Conservation (phyloP, 1,140 invertebrate species). For the Sitophilus oryzae region DNA sequence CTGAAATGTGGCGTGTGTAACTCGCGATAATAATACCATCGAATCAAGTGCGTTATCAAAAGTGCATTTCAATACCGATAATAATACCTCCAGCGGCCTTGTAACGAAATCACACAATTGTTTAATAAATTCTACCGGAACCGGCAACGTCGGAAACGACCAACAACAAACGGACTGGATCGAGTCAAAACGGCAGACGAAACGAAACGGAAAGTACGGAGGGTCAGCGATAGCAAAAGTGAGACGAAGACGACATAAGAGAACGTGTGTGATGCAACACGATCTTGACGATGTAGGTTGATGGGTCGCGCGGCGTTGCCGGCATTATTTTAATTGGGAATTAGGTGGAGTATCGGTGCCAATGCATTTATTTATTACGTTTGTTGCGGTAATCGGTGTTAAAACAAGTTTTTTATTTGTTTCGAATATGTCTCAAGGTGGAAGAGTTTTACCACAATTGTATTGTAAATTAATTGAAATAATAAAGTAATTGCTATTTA, state of each 20-base stretch:
- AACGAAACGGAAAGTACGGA: conserved; percentile 24
- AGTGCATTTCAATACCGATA: background rate
- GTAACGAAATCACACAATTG: no score
- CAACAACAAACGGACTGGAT: background rate
- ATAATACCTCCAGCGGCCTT: no score
- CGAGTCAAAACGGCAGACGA: conserved; percentile 12
- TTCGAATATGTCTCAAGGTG: no score
- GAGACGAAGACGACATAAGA: conserved; percentile 9
- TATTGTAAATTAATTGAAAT: no score
- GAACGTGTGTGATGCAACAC: conserved; percentile 19
- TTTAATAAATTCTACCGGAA: background rate
- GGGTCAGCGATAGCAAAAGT: conserved; percentile 1
- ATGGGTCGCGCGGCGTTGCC: conserved; percentile 16
- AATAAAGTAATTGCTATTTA: no score
- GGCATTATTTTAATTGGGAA: no score
- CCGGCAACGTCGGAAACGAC: background rate
- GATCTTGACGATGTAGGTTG: conserved; percentile 25
- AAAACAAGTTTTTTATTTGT: no score
- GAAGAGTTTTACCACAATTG: no score
- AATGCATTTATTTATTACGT: no score
- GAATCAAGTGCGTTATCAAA: background rate
- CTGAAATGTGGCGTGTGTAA: background rate
- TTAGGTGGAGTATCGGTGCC: no score
- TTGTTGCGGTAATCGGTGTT: no score
- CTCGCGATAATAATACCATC: background rate